Percentiles rank a stretch among this genome's conserved stretches.
These are phyloP conservation scores for Cercopithecus mitis DNA, from an alignment of 2,797 vertebrate genomes.

Conservation along the genomic window DNA sequence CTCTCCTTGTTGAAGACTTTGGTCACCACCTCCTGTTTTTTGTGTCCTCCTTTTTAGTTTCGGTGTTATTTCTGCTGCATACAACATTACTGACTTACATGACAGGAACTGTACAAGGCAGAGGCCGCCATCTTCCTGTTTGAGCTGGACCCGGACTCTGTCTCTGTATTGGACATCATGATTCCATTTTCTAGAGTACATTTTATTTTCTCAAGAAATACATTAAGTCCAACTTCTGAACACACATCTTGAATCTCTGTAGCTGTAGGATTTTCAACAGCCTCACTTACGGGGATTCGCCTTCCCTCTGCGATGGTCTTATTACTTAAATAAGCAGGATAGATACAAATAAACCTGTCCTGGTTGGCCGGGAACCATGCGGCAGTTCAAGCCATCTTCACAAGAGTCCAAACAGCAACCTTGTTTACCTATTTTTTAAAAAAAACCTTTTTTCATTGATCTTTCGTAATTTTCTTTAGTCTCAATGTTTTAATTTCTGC, in stretches of 20 bases:
- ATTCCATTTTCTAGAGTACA: slow-evolving; percentile 97
- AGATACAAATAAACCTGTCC: not conserved
- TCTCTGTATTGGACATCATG: slow-evolving; percentile 93
- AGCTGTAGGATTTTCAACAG: slow-evolving; percentile 96
- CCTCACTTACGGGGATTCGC: slow-evolving; percentile 81
- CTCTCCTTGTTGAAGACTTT: slow-evolving; percentile 92
- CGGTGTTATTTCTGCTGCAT: not conserved
- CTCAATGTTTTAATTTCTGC: not conserved
- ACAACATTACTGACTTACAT: slow-evolving; percentile 88
- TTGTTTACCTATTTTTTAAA: not conserved
- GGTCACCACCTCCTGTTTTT: slow-evolving; percentile 91
- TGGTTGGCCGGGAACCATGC: not conserved
- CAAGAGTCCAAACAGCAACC: not conserved
- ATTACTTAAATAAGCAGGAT: not conserved
- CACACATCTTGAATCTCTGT: slow-evolving; percentile 95
- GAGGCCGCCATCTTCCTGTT: slow-evolving; percentile 90
- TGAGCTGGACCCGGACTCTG: slow-evolving; percentile 93
- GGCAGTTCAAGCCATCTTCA: not conserved
- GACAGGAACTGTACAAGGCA: slow-evolving; percentile 92
- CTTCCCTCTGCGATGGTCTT: not conserved
- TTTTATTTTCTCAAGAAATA: slow-evolving; percentile 92
- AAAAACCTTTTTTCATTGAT: not conserved
- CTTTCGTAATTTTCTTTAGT: not conserved
- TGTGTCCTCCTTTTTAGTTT: slow-evolving; percentile 81
- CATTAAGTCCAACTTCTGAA: slow-evolving; percentile 92